Evolutionary conservation across 2,797 vertebrate genomes (phyloP), one percentile per base, ranked within the genome.

Genomic region (Stomatorhinus walkeri): DNA sequence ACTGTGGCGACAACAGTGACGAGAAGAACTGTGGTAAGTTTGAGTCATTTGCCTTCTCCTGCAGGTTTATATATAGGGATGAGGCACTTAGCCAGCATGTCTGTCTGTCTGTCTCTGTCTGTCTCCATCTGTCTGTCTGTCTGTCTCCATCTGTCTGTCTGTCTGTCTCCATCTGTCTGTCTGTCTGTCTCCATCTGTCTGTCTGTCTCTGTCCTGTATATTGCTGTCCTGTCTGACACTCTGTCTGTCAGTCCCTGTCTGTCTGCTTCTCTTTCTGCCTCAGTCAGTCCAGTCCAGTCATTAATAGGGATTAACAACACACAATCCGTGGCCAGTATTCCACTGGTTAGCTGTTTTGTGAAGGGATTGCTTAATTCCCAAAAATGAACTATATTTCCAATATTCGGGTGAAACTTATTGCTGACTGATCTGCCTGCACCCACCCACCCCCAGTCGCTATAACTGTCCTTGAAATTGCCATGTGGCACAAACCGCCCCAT

Each of bases 1-100:
- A 99, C 94, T 99, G 98, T 0, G 94, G 95, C 0, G 98, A 99
- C 0, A 86, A 89, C 94, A 98, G 95, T 0, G 98, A 99, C 0
- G 98, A 99, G 91, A 88, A 88, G 0, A 0, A 90, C 85, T 99
- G 98, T 93, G 40, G 98, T 99, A 91, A 95, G 96, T 95, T 59
- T 1, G 32, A 46, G 19, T 48, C 43, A 32, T 46, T 0, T 32
- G 28, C 43, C 22, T 16, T 22, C 28, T 36, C 85, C 8, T 3
- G 14, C 85, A 43, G n/a, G 14, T 4, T 72, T 5, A 14, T 32
- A 22, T 64, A 28, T 9, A 12, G 61, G 61, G 24, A 10, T 28
- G 3, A 4, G 9, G 22, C 61, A 28, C 59, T 24, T 61, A 64
- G 59, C 9, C 22, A 64, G 59, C 3, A 28, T 28, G 28, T 32